Percentiles rank a stretch among this genome's conserved stretches.
These are phyloP conservation scores for Austrofundulus limnaeus DNA, from an alignment of 2,113 vertebrate species.

Conservation along the genomic window DNA sequence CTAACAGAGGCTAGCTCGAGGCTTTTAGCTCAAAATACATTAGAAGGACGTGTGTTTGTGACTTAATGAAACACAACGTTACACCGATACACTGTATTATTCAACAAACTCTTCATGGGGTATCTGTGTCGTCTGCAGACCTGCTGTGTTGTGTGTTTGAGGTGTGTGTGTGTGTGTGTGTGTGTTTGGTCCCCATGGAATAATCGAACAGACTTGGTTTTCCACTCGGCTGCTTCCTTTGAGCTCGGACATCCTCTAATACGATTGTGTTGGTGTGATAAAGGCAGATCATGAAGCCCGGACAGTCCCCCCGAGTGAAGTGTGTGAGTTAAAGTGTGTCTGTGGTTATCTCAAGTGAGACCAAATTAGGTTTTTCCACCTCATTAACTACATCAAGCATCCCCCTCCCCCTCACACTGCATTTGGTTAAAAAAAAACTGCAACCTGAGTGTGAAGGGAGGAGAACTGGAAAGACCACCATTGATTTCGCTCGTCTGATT, in stretches of 20 bases:
- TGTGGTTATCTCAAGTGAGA: slow-evolving; percentile 62
- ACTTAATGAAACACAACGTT: no score
- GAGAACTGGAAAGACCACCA: slow-evolving; percentile 37
- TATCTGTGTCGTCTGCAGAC: neutral
- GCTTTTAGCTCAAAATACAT: no score
- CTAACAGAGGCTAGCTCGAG: neutral
- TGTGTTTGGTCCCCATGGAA: slow-evolving; percentile 19
- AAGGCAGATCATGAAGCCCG: slow-evolving; percentile 36
- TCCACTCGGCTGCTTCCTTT: slow-evolving; percentile 50
- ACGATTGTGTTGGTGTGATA: slow-evolving; percentile 26
- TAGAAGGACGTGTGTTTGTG: no score
- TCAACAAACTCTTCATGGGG: neutral
- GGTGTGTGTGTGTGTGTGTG: neutral
- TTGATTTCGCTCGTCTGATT: slow-evolving; percentile 18
- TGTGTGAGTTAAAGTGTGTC: slow-evolving; percentile 22
- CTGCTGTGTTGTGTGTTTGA: neutral
- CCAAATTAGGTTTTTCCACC: slow-evolving; percentile 73
- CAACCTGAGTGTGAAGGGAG: slow-evolving; percentile 17
- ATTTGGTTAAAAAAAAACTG: slow-evolving; percentile 25
- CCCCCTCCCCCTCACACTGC: slow-evolving; percentile 38
- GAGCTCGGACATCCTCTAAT: slow-evolving; percentile 15
- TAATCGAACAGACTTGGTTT: slow-evolving; percentile 67
- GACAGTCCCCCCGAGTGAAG: slow-evolving; percentile 37
- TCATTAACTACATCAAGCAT: slow-evolving; percentile 79
- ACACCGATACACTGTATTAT: neutral